Evolutionary conservation across 2,888 invertebrate genomes (phyloP).

Genomic region (Polietes domitor): DNA sequence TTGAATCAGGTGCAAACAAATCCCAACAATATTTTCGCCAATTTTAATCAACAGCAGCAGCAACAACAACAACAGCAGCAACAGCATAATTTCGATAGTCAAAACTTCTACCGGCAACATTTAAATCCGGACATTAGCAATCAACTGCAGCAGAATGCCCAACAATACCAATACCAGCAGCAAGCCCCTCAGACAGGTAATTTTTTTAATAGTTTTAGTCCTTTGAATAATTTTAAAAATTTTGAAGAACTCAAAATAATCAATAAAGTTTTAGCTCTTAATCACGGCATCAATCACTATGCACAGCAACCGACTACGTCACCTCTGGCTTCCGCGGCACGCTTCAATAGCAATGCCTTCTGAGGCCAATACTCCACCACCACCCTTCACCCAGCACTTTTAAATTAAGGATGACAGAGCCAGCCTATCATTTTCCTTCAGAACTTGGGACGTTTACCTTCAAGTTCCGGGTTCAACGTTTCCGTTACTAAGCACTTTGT

Average conservation of each 20-base stretch:
- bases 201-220: slow-evolving; percentile 74
- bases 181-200: slow-evolving; percentile 83
- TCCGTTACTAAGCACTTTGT: slow-evolving; percentile 46
- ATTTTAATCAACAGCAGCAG: slow-evolving; percentile 79
- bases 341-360: slow-evolving; percentile 57
- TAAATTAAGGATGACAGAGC: background rate
- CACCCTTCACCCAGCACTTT: background rate
- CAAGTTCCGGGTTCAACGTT: background rate
- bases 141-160: slow-evolving; percentile 80
- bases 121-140: slow-evolving; percentile 76
- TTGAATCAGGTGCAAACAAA: slow-evolving; percentile 81
- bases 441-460: background rate
- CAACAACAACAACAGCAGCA: slow-evolving; percentile 65
- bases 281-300: slow-evolving; percentile 85
- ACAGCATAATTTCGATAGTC: slow-evolving; percentile 73
- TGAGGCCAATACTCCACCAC: slow-evolving; percentile 22
- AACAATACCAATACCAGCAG: slow-evolving; percentile 72
- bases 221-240: slow-evolving; percentile 73
- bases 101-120: slow-evolving; percentile 78
- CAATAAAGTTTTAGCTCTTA: slow-evolving; percentile 89
- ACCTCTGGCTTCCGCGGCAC: slow-evolving; percentile 55
- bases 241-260: slow-evolving; percentile 91
- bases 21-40: slow-evolving; percentile 81
- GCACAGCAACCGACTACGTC: slow-evolving; percentile 77
- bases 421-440: background rate